Percentiles rank a stretch among this genome's conserved stretches.
phyloP scores from a whole-genome alignment of 2,113 vertebrate species.

The Taurulus bubalis region DNA sequence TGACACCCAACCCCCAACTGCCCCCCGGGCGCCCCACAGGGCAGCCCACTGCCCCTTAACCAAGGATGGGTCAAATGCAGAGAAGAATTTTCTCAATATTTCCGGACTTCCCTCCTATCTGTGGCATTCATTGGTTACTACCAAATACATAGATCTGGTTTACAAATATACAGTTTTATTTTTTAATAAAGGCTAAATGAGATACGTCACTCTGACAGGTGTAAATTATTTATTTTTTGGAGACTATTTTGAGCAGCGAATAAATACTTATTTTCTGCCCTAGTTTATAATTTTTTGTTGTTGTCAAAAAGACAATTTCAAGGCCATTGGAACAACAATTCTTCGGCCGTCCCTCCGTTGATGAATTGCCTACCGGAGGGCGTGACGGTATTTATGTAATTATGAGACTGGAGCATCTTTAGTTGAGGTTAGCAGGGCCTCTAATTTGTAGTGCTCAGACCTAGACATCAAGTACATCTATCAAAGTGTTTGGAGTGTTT shows the following conservation, averaged over 20 bases:
- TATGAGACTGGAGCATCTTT: slow-evolving; percentile 1
- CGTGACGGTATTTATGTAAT: not conserved
- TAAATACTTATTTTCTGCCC: not conserved
- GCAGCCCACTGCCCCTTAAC: too few species aligned
- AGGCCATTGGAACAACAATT: not conserved
- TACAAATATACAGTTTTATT: not conserved
- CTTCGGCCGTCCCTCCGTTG: not conserved
- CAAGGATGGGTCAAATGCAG: too few species aligned
- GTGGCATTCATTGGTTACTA: too few species aligned
- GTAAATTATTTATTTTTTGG: not conserved
- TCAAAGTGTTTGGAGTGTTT: slow-evolving; percentile 14
- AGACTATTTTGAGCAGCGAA: not conserved
- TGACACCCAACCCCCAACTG: too few species aligned
- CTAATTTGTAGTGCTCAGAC: slow-evolving; percentile 21
- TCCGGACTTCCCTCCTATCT: too few species aligned
- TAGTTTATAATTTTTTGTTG: not conserved
- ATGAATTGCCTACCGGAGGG: slow-evolving; percentile 5
- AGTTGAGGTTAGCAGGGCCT: slow-evolving; percentile 3
- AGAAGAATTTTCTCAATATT: too few species aligned
- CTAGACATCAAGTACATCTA: slow-evolving; percentile 37
- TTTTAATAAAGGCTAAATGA: not conserved
- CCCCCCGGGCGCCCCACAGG: too few species aligned
- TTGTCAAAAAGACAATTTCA: not conserved
- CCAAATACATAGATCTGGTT: too few species aligned
- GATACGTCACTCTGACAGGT: not conserved